Percentiles rank a stretch among this genome's conserved stretches.
phyloP scores from a whole-genome alignment of 1,140 invertebrate species.

The Cydia fagiglandana region DNA sequence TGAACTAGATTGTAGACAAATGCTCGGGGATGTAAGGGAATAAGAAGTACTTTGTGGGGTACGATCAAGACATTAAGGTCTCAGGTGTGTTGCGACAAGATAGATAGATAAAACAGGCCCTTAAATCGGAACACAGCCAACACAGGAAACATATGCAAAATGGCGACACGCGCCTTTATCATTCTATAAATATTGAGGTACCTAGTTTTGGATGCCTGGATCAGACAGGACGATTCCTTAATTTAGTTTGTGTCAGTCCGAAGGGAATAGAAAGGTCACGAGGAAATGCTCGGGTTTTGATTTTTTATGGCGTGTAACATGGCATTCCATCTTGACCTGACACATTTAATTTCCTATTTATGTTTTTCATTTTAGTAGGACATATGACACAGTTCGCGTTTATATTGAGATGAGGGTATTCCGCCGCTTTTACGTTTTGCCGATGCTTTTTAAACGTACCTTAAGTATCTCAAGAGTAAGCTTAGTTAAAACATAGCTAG shows the following conservation, averaged over 20 bases:
- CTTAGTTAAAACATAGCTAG: too few species aligned
- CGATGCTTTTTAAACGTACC: too few species aligned
- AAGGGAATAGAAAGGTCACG: background rate
- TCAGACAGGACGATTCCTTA: conserved; percentile 16
- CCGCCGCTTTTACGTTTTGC: too few species aligned
- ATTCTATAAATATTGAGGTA: conserved; percentile 15
- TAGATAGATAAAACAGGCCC: conserved; percentile 12
- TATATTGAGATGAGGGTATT: too few species aligned
- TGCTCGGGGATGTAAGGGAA: background rate
- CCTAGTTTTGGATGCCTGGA: conserved; percentile 5
- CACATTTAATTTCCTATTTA: too few species aligned
- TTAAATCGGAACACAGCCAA: background rate
- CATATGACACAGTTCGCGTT: background rate
- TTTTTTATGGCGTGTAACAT: background rate
- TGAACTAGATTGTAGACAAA: background rate
- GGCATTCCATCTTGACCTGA: too few species aligned
- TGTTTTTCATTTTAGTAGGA: background rate
- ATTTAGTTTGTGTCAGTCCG: background rate
- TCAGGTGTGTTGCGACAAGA: conserved; percentile 25
- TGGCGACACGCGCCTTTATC: conserved; percentile 4
- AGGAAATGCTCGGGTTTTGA: background rate
- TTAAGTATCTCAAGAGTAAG: too few species aligned
- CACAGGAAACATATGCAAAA: background rate
- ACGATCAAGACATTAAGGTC: conserved; percentile 22
- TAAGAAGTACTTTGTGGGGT: background rate